phyloP scores from a whole-genome alignment of 2,888 invertebrate genomes.

The Euspilapteryx auroguttella region DNA sequence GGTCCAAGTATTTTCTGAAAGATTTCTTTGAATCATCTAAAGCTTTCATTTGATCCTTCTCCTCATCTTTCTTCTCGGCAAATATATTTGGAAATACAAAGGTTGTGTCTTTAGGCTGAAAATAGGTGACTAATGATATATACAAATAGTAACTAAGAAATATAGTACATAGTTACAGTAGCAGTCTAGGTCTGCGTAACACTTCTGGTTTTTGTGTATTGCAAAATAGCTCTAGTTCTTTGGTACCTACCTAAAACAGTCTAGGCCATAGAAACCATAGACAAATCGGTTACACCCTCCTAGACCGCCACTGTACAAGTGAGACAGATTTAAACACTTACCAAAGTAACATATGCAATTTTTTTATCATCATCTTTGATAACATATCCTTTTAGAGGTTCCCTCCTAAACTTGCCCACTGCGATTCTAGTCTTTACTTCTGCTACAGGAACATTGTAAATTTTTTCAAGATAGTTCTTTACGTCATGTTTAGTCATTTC shows the following conservation, averaged over 20 bases:
- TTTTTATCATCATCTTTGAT: slow-evolving; percentile 84
- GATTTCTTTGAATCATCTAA: slow-evolving; percentile 65
- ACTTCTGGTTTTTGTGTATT: too few relatives aligned
- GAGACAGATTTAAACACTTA: too few relatives aligned
- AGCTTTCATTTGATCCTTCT: slow-evolving; percentile 61
- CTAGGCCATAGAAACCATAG: too few relatives aligned
- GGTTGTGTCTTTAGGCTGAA: slow-evolving; percentile 69
- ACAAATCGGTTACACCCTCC: too few relatives aligned
- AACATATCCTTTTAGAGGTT: slow-evolving; percentile 64
- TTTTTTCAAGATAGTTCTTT: slow-evolving; percentile 92
- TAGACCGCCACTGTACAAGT: too few relatives aligned
- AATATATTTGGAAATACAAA: slow-evolving; percentile 82
- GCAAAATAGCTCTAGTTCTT: too few relatives aligned
- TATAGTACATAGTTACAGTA: background rate
- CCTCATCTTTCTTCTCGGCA: slow-evolving; percentile 48
- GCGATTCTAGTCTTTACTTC: slow-evolving; percentile 76
- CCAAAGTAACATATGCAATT: slow-evolving; percentile 77
- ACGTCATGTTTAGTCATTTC: slow-evolving; percentile 93
- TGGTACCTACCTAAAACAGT: too few relatives aligned
- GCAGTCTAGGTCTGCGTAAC: too few relatives aligned
- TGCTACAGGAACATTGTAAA: slow-evolving; percentile 83
- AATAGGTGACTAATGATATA: slow-evolving; percentile 11
- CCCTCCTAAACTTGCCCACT: slow-evolving; percentile 67
- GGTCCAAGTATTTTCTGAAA: slow-evolving; percentile 61
- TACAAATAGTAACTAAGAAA: slow-evolving; percentile 5